Evolutionary conservation across 1,140 invertebrate genomes (phyloP), one percentile per base, ranked within the genome.

Genomic region (Patella vulgata): DNA sequence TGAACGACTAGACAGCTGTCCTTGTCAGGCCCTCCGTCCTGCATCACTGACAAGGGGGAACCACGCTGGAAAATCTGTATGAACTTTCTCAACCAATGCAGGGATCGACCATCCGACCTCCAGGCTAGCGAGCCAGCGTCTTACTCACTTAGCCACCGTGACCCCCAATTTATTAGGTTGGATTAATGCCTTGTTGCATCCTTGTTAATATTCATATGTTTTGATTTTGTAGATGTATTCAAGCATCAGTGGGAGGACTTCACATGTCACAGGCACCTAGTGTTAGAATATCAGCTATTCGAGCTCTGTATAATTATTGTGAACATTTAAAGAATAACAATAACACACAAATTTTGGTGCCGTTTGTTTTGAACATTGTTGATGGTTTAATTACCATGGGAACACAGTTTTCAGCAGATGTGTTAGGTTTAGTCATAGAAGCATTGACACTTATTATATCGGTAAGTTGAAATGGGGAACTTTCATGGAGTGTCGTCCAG

Each of bases 401-500:
- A 27, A 81, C 82, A 21, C 84, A 86, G 71, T 87, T 85, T 56
- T 87, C 87, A 28, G 84, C 87, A 25, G 88, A 89, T 67, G 87
- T 92, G n/a, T 74, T 92, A 2, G 86, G 87, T 1, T 71, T 92
- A 1, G 86, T 89, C 11, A 84, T 93, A 79, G 90, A 93, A 74
- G 88, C 90, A 0, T 82, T 92, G 30, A 86, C 87, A 23, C 83
- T 88, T 42, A 85, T 92, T 56, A 78, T 92, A n/a, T 83, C 87
- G 65, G 89, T 90, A 84, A 85, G 85, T 82, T 12, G n/a, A n/a
- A n/a, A n/a, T n/a, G n/a, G n/a, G n/a, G n/a, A 25, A 28, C 28
- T 11, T 57, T 23, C 21, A 23, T 14, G 11, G 8, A 14, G 44
- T 11, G 9, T 9, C 31, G 3, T 51, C 8, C 6, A 1, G 8